Conservation (phyloP, 92 coral and sea anemone species). For the Palythoa grandiflora region DNA sequence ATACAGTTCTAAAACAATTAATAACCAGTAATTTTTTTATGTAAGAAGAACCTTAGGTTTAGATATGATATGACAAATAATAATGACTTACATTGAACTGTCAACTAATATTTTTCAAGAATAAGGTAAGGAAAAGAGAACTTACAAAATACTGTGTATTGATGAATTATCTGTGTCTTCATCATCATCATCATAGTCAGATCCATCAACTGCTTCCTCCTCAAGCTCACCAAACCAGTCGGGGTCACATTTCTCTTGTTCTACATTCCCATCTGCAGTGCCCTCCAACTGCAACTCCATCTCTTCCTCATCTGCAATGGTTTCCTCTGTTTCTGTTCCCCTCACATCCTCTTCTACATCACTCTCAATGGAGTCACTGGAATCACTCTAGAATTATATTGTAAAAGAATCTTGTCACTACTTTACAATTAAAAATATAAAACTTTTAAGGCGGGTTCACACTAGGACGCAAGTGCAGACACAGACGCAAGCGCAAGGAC, state of each 20-base stretch:
- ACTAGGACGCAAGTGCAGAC: too few relatives aligned
- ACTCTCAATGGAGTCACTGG: slow-evolving; percentile 32
- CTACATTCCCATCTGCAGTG: slow-evolving; percentile 33
- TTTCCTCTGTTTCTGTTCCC: slow-evolving; percentile 35
- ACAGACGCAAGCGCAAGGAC: too few relatives aligned
- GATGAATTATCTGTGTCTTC: slow-evolving; percentile 52
- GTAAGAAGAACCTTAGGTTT: not conserved
- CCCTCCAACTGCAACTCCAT: slow-evolving; percentile 48
- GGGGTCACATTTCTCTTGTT: slow-evolving; percentile 42
- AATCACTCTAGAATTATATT: slow-evolving; percentile 46
- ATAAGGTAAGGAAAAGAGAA: slow-evolving; percentile 28
- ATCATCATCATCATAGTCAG: slow-evolving; percentile 39
- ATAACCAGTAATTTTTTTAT: not conserved
- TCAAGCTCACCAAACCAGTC: slow-evolving; percentile 56
- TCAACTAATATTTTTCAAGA: not conserved
- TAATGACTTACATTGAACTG: not conserved
- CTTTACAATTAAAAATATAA: not conserved
- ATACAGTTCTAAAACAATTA: not conserved
- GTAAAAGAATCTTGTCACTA: slow-evolving; percentile 22
- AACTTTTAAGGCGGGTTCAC: not conserved
- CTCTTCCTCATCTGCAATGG: slow-evolving; percentile 40
- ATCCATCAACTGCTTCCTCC: slow-evolving; percentile 44
- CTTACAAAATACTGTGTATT: slow-evolving; percentile 56
- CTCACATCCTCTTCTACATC: slow-evolving; percentile 16
- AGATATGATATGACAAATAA: slow-evolving; percentile 5